A percentile compares a stretch with the other conserved stretches of the same genome.
Conservation (phyloP, 2,797 vertebrate species). For the Eupleurogrammus muticus region DNA sequence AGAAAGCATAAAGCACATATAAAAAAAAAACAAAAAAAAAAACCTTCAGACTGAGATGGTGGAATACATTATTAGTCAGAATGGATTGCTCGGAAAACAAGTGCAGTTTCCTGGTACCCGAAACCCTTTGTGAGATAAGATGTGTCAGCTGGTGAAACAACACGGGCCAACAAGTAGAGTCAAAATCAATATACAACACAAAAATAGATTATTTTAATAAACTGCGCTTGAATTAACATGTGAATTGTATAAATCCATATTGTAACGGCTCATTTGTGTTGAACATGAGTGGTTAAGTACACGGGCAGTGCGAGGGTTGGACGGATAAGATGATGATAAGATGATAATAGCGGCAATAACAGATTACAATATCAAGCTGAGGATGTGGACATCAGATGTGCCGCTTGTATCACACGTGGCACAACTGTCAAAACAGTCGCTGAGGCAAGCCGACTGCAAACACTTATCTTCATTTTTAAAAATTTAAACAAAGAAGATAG, state of each 20-base stretch:
- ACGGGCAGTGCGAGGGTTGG: slow-evolving; percentile 10
- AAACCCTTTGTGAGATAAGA: too few relatives aligned
- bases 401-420: slow-evolving; percentile 14
- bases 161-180: neutral
- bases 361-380: slow-evolving; percentile 39
- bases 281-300: slow-evolving; percentile 15
- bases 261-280: slow-evolving; percentile 9
- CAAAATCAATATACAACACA: neutral
- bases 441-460: slow-evolving; percentile 10
- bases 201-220: neutral
- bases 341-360: slow-evolving; percentile 33
- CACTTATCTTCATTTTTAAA: neutral
- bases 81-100: too few relatives aligned
- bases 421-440: slow-evolving; percentile 31
- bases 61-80: neutral
- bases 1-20: neutral
- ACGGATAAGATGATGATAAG: slow-evolving; percentile 14
- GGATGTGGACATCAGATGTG: slow-evolving; percentile 28
- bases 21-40: neutral
- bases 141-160: too few relatives aligned
- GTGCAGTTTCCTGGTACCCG: too few relatives aligned
- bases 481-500: neutral
- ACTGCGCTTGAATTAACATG: neutral
- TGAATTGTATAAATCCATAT: neutral
- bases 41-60: neutral